Evolutionary conservation across 2,113 vertebrate genomes (phyloP).

Genomic region (Etia nguti): DNA sequence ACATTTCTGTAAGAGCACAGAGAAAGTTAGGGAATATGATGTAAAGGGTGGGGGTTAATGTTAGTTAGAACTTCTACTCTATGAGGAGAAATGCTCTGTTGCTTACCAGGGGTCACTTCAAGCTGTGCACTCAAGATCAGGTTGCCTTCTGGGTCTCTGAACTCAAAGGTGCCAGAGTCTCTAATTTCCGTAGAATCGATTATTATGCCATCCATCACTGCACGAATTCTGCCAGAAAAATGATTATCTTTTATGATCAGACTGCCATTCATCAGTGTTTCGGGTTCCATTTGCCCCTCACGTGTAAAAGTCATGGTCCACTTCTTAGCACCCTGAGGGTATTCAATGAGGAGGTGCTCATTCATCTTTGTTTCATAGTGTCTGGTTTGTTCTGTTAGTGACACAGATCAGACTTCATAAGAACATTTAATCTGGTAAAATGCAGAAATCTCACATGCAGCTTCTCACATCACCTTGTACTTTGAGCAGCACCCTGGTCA

Average conservation of each 20-base stretch:
- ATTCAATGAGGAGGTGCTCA: rapidly evolving
- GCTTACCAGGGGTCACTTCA: not conserved
- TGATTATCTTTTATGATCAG: rapidly evolving
- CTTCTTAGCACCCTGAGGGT: rapidly evolving
- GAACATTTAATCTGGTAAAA: not conserved
- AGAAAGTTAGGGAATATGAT: not conserved
- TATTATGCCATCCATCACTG: rapidly evolving
- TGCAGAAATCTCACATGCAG: not conserved
- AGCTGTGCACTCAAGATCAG: not conserved
- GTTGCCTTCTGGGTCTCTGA: slow-evolving; percentile 10
- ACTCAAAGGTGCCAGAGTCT: slow-evolving; percentile 20
- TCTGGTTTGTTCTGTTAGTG: not conserved
- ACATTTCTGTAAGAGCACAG: not conserved
- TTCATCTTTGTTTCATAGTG: not conserved
- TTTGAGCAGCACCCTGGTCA: not conserved
- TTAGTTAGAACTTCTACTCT: not conserved
- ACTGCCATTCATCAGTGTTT: not conserved
- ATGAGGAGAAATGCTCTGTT: not conserved
- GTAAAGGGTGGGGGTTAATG: not conserved
- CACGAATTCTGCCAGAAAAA: rapidly evolving
- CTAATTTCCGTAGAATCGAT: rapidly evolving
- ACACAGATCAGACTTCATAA: not conserved
- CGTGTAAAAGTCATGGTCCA: not conserved
- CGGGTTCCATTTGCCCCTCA: rapidly evolving
- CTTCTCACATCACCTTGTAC: slow-evolving; percentile 24